These are phyloP conservation scores for Chymomyza costata DNA, from an alignment of 1,140 invertebrate species.

Conservation along the genomic window DNA sequence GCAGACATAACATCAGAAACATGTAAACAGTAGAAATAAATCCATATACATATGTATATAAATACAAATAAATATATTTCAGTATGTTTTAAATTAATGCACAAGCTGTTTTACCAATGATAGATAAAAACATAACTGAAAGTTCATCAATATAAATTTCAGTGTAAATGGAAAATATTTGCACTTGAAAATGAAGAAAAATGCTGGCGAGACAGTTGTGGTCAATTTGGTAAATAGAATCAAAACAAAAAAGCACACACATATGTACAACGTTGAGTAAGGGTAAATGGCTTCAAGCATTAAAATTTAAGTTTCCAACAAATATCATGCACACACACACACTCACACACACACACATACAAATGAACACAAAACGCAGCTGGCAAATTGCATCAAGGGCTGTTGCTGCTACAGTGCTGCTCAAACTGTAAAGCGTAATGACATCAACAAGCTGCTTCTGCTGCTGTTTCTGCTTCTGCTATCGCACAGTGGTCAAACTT, in stretches of 20 bases:
- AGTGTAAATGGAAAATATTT: slow-evolving; percentile 48
- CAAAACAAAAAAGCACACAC: too few species aligned
- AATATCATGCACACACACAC: too few species aligned
- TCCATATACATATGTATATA: too few species aligned
- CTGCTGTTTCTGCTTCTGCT: neutral
- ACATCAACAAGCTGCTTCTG: slow-evolving; percentile 17
- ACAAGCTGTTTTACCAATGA: slow-evolving; percentile 47
- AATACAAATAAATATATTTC: too few species aligned
- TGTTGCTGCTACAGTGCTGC: slow-evolving; percentile 3
- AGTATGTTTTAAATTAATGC: slow-evolving; percentile 48
- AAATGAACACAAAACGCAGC: neutral
- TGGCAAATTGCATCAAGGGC: slow-evolving; percentile 5
- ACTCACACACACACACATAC: too few species aligned
- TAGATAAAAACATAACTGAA: slow-evolving; percentile 17
- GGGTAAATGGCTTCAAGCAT: too few species aligned
- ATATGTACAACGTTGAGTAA: too few species aligned
- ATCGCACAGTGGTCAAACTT: too few species aligned
- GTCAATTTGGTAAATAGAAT: too few species aligned
- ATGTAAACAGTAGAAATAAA: too few species aligned
- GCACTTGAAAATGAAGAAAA: slow-evolving; percentile 35
- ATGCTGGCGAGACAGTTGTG: slow-evolving; percentile 21
- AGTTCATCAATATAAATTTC: slow-evolving; percentile 58
- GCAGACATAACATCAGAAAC: too few species aligned
- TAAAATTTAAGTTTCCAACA: too few species aligned
- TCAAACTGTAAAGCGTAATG: slow-evolving; percentile 29